These are phyloP conservation scores for Falco cherrug DNA, from an alignment of 2,797 vertebrate species.

Conservation along the genomic window DNA sequence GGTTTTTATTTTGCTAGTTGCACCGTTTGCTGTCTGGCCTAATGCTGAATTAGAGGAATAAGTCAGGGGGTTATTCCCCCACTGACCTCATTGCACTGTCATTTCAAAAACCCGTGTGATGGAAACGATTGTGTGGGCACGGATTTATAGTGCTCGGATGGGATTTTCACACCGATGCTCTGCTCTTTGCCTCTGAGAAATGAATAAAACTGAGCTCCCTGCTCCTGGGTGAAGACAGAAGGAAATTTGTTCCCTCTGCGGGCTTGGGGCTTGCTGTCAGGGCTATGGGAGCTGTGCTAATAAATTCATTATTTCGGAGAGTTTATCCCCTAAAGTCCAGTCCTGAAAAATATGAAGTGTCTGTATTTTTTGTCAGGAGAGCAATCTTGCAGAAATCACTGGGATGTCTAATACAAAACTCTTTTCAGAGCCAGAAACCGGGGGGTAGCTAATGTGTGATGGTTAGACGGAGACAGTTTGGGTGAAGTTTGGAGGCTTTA, in stretches of 20 bases:
- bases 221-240: background rate
- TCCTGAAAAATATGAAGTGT: background rate
- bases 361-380: background rate
- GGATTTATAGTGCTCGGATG: background rate
- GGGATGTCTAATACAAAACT: background rate
- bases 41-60: background rate
- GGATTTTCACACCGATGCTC: background rate
- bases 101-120: background rate
- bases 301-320: background rate
- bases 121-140: background rate
- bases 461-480: no score
- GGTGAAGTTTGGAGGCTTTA: background rate
- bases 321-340: background rate
- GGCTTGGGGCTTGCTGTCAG: background rate
- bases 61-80: background rate
- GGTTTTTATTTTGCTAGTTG: background rate
- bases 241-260: background rate
- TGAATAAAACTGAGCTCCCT: background rate
- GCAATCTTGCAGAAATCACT: background rate
- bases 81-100: background rate
- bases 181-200: background rate
- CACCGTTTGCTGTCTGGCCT: background rate
- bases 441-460: background rate
- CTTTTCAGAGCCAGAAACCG: fast-evolving
- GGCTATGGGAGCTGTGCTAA: background rate